Evolutionary conservation across 2,113 vertebrate genomes (phyloP).

Genomic region (Ceyx cyanopectus): DNA sequence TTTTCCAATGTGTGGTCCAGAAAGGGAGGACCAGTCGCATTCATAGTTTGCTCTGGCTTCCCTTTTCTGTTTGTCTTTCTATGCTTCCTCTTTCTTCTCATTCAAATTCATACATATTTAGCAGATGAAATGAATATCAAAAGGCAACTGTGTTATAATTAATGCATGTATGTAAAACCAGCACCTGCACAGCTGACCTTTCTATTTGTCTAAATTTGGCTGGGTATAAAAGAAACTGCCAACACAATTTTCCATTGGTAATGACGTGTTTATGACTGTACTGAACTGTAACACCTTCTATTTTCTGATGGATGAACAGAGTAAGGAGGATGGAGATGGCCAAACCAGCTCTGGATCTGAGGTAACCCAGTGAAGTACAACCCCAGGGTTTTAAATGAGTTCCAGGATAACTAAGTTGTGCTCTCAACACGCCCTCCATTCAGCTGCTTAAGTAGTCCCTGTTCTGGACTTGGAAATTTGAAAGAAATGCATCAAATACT

Average conservation of each 20-base stretch:
- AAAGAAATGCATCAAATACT: neutral
- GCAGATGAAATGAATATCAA: constrained; percentile 42
- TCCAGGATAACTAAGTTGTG: neutral
- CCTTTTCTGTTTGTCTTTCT: constrained; percentile 6
- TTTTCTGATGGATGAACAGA: constrained; percentile 34
- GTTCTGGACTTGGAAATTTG: neutral
- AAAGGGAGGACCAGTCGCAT: neutral
- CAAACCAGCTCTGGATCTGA: constrained; percentile 43
- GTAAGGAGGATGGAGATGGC: neutral
- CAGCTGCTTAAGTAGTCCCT: neutral
- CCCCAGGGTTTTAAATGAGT: neutral
- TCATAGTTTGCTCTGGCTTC: neutral
- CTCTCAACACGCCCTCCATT: neutral
- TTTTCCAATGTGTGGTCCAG: constrained; percentile 2
- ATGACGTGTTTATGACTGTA: constrained; percentile 63
- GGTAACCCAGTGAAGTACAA: neutral
- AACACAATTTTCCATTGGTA: constrained; percentile 66
- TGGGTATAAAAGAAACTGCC: constrained; percentile 65
- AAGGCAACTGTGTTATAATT: constrained; percentile 67
- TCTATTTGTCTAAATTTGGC: constrained; percentile 73
- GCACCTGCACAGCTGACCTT: constrained; percentile 73
- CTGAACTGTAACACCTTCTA: constrained; percentile 28
- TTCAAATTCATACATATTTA: constrained; percentile 59
- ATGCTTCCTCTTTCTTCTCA: constrained; percentile 20
- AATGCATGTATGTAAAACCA: constrained; percentile 75